Evolutionary conservation across 2,888 invertebrate species (phyloP).

Genomic region (Buathra laborator): DNA sequence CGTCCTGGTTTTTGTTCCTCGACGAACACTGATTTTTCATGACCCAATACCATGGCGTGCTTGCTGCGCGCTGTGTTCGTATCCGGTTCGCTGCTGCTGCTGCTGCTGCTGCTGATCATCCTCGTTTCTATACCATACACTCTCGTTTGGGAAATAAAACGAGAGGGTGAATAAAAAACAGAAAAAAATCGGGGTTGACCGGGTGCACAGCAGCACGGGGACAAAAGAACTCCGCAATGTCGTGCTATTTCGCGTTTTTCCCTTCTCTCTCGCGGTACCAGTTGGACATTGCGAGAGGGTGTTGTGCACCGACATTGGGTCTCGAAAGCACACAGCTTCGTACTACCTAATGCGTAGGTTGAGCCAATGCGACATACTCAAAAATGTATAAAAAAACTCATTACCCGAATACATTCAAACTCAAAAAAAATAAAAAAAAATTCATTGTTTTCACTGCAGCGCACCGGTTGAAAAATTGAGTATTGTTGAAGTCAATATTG

Average conservation of each 20-base stretch:
- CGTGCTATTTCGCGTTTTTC: conserved; percentile 40
- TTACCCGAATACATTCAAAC: neutral
- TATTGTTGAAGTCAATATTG: neutral
- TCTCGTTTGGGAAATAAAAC: conserved; percentile 58
- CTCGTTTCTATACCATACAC: conserved; percentile 46
- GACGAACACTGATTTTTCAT: conserved; percentile 63
- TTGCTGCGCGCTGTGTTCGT: conserved; percentile 53
- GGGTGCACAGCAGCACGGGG: conserved; percentile 61
- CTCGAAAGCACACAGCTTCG: conserved; percentile 39
- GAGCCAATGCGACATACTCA: conserved; percentile 1
- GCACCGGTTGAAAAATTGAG: neutral
- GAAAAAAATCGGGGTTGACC: conserved; percentile 47
- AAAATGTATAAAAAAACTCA: conserved; percentile 1
- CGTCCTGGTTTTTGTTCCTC: conserved; percentile 54
- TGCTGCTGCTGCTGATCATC: conserved; percentile 49
- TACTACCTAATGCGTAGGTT: conserved; percentile 25
- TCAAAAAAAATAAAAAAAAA: neutral
- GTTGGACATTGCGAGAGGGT: conserved; percentile 25
- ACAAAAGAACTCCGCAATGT: conserved; percentile 67
- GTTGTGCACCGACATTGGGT: conserved; percentile 40
- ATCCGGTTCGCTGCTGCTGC: conserved; percentile 55
- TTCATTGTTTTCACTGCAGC: neutral
- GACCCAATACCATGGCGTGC: conserved; percentile 45
- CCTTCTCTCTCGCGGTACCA: conserved; percentile 40
- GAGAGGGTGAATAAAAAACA: conserved; percentile 45